Percentiles rank a stretch among this genome's conserved stretches.
Conservation (phyloP, 2,888 invertebrate genomes). For the Aethes cnicana region DNA sequence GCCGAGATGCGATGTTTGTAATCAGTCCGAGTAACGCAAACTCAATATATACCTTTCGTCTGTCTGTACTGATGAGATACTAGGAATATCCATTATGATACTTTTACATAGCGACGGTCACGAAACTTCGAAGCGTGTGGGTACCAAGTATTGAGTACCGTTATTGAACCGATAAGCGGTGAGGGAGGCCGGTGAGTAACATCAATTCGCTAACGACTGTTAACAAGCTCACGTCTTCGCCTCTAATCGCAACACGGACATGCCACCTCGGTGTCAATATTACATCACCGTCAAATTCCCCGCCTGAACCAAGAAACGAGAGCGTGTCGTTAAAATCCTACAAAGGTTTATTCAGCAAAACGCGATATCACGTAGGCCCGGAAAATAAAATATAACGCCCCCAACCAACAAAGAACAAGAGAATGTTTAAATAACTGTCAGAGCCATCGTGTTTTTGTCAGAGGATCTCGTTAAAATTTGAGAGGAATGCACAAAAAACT, state of each 20-base stretch:
- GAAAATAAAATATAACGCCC: conserved; percentile 47
- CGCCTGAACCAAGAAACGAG: conserved; percentile 36
- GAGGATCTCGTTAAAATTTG: conserved; percentile 63
- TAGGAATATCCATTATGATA: no score
- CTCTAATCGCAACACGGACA: conserved; percentile 41
- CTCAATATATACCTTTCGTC: not conserved
- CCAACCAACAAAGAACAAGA: conserved; percentile 47
- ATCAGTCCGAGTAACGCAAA: conserved; percentile 4
- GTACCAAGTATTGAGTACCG: conserved; percentile 36
- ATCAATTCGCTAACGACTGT: conserved; percentile 52
- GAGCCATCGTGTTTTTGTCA: conserved; percentile 60
- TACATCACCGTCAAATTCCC: conserved; percentile 39
- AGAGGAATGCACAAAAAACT: conserved; percentile 65
- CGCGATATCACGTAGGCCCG: conserved; percentile 47
- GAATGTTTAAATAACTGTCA: conserved; percentile 69
- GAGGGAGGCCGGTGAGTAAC: conserved; percentile 43
- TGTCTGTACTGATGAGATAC: not conserved
- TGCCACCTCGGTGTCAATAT: conserved; percentile 42
- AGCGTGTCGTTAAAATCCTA: conserved; percentile 3
- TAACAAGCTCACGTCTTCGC: conserved; percentile 47
- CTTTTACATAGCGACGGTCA: conserved; percentile 11
- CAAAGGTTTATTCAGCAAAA: conserved; percentile 7
- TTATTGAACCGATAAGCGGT: conserved; percentile 46
- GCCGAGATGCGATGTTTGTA: not conserved
- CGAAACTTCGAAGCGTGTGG: conserved; percentile 32